Conservation (phyloP, 2,888 invertebrate species). For the Pinctada fucata region DNA sequence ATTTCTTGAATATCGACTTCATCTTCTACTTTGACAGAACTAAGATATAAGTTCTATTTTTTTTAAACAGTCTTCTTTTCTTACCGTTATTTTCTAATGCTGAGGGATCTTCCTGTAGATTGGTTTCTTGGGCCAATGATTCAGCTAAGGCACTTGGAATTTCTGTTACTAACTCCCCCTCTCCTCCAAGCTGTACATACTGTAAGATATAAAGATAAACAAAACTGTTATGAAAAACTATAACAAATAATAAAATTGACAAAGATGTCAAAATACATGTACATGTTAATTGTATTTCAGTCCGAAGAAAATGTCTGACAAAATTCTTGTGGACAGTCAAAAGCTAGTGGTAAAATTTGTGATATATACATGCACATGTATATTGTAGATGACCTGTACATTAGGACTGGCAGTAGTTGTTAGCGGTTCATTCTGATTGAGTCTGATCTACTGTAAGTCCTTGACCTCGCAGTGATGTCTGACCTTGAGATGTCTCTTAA, state of each 20-base stretch:
- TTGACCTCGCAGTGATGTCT: slow-evolving; percentile 69
- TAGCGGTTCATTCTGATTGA: slow-evolving; percentile 7
- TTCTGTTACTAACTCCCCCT: background rate
- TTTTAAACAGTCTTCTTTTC: no score
- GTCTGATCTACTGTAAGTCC: slow-evolving; percentile 53
- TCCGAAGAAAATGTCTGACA: background rate
- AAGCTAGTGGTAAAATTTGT: no score
- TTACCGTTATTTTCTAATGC: no score
- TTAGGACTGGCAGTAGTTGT: slow-evolving; percentile 5
- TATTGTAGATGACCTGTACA: slow-evolving; percentile 22
- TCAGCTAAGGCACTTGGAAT: background rate
- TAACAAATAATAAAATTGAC: background rate
- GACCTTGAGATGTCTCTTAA: slow-evolving; percentile 74
- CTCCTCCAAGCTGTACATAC: slow-evolving; percentile 2
- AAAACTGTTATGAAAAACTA: background rate
- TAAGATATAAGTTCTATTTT: no score
- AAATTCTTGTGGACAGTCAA: no score
- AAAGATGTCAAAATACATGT: background rate
- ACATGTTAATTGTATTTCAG: background rate
- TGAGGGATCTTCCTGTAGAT: background rate
- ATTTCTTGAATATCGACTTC: no score
- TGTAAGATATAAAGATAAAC: background rate
- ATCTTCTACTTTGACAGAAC: no score
- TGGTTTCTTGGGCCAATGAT: background rate
- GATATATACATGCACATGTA: no score